Evolutionary conservation across 2,888 invertebrate species (phyloP).

Genomic region (Ditula angustiorana): DNA sequence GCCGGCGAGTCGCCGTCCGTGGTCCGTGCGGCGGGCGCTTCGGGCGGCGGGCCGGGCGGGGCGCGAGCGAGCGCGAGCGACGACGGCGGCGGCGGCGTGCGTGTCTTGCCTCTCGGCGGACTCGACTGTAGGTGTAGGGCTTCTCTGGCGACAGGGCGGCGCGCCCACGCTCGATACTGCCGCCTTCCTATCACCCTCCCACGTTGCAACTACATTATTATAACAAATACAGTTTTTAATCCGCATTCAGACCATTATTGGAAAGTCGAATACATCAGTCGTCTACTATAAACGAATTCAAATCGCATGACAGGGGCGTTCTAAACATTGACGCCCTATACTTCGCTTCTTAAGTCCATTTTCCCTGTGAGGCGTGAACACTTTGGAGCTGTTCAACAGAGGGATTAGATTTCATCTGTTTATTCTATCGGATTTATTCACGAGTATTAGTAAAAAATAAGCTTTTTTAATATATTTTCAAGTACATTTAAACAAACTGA

Average conservation of each 20-base stretch:
- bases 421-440: no score
- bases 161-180: conserved; percentile 83
- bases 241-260: conserved; percentile 15
- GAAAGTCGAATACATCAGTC: not conserved
- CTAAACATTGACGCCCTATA: not conserved
- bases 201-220: conserved; percentile 72
- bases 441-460: no score
- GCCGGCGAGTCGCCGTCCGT: conserved; percentile 32
- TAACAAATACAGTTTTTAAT: conserved; percentile 25
- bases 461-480: no score
- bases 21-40: conserved; percentile 43
- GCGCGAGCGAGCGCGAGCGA: conserved; percentile 58
- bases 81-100: conserved; percentile 55
- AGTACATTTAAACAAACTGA: no score
- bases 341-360: not conserved
- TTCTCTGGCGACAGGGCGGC: conserved; percentile 78
- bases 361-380: not conserved
- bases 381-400: no score
- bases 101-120: conserved; percentile 67
- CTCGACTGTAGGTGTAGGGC: conserved; percentile 76
- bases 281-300: not conserved
- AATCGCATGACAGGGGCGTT: not conserved
- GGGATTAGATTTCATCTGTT: no score
- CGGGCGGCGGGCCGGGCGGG: conserved; percentile 42
- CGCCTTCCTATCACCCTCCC: conserved; percentile 80